Percentiles rank a stretch among this genome's conserved stretches.
These are phyloP conservation scores for Suricata suricatta DNA, from an alignment of 2,113 vertebrate genomes.

Conservation along the genomic window DNA sequence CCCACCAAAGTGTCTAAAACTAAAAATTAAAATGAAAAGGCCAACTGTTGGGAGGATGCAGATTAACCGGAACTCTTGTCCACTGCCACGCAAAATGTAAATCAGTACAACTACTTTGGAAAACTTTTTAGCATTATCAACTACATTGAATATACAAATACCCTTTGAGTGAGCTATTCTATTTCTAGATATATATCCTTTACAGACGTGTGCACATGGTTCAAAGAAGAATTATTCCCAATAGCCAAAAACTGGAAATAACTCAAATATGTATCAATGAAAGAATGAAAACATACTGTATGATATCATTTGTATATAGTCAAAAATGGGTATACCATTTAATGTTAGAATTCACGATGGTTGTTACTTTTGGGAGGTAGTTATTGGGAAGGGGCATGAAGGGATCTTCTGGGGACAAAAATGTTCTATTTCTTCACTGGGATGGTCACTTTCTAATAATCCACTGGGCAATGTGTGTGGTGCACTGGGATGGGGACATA, in stretches of 20 bases:
- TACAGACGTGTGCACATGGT: neutral
- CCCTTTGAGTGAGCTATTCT: neutral
- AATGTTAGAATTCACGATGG: neutral
- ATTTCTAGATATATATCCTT: neutral
- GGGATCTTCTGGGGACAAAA: neutral
- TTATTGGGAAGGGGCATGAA: neutral
- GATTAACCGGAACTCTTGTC: neutral
- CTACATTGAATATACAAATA: neutral
- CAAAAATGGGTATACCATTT: neutral
- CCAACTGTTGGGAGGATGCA: neutral
- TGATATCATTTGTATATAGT: neutral
- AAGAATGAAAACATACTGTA: neutral
- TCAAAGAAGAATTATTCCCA: neutral
- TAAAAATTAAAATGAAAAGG: neutral
- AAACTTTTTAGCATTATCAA: neutral
- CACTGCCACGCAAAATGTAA: neutral
- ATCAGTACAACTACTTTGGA: neutral
- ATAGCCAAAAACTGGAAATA: slow-evolving; percentile 21
- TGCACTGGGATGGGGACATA: neutral
- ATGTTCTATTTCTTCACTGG: neutral
- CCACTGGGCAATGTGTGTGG: neutral
- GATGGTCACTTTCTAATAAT: neutral
- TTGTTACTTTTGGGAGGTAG: neutral
- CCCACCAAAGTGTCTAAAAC: neutral
- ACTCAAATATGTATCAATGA: neutral